A percentile compares a stretch with the other conserved stretches of the same genome.
These are phyloP conservation scores for Gortyna flavago DNA, from an alignment of 2,888 invertebrate genomes.

Conservation along the genomic window DNA sequence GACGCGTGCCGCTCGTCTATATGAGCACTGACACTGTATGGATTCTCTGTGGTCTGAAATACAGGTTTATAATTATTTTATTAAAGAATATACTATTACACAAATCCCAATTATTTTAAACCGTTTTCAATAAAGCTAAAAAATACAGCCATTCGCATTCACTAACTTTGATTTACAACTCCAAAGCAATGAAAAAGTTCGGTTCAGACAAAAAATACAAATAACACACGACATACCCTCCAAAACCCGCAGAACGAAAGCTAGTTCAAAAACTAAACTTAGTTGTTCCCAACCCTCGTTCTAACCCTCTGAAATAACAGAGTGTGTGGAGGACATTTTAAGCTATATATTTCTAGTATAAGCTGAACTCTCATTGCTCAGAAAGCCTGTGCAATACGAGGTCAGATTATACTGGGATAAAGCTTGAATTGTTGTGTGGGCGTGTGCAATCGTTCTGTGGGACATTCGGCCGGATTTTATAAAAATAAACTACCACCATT, in stretches of 20 bases:
- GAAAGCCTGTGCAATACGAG: neutral
- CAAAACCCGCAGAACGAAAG: slow-evolving; percentile 35
- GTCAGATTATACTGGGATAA: neutral
- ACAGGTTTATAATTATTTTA: neutral
- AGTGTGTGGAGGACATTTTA: slow-evolving; percentile 9
- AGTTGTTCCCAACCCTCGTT: slow-evolving; percentile 36
- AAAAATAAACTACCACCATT: slow-evolving; percentile 46
- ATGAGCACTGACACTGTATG: neutral
- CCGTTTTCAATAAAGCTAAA: neutral
- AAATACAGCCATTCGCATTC: neutral
- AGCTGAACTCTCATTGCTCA: neutral
- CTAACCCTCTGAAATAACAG: slow-evolving; percentile 64
- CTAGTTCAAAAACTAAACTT: slow-evolving; percentile 36
- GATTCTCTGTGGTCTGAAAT: neutral
- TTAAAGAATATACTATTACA: neutral
- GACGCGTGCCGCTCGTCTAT: neutral
- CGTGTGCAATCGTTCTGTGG: slow-evolving; percentile 6
- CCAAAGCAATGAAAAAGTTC: slow-evolving; percentile 10
- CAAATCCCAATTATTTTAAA: neutral
- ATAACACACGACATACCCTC: slow-evolving; percentile 8
- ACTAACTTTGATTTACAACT: slow-evolving; percentile 21
- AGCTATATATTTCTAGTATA: neutral
- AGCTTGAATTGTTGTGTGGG: neutral
- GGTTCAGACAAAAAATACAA: slow-evolving; percentile 17
- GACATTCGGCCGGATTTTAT: slow-evolving; percentile 22